phyloP scores from a whole-genome alignment of 2,797 vertebrate species.

The Silurus aristotelis region DNA sequence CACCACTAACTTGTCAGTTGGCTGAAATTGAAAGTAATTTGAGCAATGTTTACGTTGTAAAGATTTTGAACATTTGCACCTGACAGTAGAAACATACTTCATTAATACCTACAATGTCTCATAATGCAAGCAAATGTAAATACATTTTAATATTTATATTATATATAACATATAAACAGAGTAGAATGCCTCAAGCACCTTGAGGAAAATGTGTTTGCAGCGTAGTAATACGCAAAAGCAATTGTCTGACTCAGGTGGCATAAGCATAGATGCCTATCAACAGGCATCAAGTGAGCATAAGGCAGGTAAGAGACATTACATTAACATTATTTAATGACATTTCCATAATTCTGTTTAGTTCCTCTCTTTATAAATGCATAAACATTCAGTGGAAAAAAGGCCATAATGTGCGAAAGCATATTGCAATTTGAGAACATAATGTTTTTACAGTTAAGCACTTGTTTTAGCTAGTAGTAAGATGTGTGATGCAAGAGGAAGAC shows the following conservation, averaged over 20 bases:
- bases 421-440: background rate
- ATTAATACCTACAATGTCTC: background rate
- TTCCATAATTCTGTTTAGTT: too few relatives aligned
- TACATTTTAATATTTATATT: background rate
- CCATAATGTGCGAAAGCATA: background rate
- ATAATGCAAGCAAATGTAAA: background rate
- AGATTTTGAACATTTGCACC: background rate
- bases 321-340: too few relatives aligned
- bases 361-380: background rate
- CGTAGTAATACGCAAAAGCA: background rate
- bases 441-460: background rate
- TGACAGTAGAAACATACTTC: background rate
- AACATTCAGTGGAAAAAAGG: background rate
- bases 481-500: conserved; percentile 20
- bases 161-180: background rate
- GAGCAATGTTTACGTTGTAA: background rate
- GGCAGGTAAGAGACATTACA: background rate
- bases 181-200: background rate
- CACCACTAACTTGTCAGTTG: too few relatives aligned
- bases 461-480: background rate
- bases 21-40: conserved; percentile 1
- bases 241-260: background rate
- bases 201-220: background rate
- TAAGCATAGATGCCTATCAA: background rate
- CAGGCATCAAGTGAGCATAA: background rate